Conservation (phyloP, 2,797 vertebrate species). For the Psittacula echo region DNA sequence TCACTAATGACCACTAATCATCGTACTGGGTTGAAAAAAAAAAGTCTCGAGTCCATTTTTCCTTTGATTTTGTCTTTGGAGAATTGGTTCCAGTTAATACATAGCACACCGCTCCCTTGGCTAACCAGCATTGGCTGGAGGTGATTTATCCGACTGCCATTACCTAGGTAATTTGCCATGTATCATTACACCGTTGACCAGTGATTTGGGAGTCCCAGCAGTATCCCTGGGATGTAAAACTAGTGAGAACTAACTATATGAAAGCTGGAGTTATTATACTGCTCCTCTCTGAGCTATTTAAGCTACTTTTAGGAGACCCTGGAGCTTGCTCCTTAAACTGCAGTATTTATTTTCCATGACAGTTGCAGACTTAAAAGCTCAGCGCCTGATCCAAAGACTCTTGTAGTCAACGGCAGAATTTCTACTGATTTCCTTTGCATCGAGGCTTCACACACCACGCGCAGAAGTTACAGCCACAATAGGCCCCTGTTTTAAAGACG, state of each 20-base stretch:
- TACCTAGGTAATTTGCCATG: constrained; percentile 64
- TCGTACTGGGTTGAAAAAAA: constrained; percentile 7
- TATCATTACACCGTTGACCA: constrained; percentile 61
- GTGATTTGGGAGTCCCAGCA: constrained; percentile 64
- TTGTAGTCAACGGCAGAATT: not conserved
- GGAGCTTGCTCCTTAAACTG: constrained; percentile 59
- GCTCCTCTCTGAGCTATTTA: constrained; percentile 53
- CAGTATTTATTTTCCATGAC: constrained; percentile 57
- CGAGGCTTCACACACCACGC: not conserved
- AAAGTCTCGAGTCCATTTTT: constrained; percentile 21
- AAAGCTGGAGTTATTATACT: constrained; percentile 51
- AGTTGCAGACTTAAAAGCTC: constrained; percentile 52
- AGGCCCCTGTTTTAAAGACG: not conserved
- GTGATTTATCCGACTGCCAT: constrained; percentile 62
- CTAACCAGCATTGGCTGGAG: constrained; percentile 44
- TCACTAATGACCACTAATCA: constrained; percentile 63
- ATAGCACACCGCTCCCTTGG: not conserved
- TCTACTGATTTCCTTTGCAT: not conserved
- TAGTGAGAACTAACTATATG: constrained; percentile 28
- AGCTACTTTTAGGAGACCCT: constrained; percentile 61
- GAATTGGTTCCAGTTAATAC: constrained; percentile 51
- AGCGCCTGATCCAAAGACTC: constrained; percentile 17
- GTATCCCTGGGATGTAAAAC: constrained; percentile 45
- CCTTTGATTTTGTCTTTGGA: constrained; percentile 53
- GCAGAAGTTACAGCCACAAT: not conserved